Evolutionary conservation across 1,140 invertebrate species (phyloP).

Genomic region (Saccostrea cuccullata): DNA sequence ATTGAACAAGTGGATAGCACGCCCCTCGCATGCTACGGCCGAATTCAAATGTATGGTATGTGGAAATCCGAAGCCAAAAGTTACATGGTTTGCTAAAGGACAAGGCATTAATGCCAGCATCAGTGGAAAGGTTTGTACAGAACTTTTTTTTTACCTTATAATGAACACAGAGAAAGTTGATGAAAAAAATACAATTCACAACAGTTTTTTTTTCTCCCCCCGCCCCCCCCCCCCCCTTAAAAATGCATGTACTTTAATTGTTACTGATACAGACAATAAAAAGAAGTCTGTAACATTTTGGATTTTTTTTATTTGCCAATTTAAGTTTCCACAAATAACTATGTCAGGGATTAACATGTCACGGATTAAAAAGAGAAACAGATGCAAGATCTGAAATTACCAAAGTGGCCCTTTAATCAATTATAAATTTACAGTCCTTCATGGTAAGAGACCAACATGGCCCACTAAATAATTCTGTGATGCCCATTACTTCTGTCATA

Average conservation of each 20-base stretch:
- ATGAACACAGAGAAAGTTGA: too few species aligned
- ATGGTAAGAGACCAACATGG: background rate
- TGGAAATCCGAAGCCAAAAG: constrained; percentile 13
- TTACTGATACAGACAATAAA: background rate
- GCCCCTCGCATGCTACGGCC: background rate
- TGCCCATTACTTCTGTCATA: constrained; percentile 20
- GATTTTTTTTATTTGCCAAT: background rate
- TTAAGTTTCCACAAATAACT: background rate
- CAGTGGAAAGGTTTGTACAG: background rate
- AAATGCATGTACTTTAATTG: background rate
- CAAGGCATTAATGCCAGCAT: background rate
- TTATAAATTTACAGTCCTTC: background rate
- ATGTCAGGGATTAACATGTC: background rate
- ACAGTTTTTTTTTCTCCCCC: background rate
- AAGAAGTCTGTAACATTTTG: background rate
- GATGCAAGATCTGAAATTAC: background rate
- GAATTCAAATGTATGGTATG: constrained; percentile 13
- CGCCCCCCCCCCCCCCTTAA: too few species aligned
- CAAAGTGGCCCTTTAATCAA: background rate
- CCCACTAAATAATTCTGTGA: constrained; percentile 20
- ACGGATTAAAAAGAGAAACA: background rate
- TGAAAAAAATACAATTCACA: background rate
- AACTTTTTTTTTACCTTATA: background rate
- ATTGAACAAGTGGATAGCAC: constrained; percentile 17
- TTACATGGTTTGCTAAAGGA: constrained; percentile 21